Percentiles rank a stretch among this genome's conserved stretches.
Evolutionary conservation across 2,888 invertebrate species (phyloP).

Genomic region (Macrophya annulata): DNA sequence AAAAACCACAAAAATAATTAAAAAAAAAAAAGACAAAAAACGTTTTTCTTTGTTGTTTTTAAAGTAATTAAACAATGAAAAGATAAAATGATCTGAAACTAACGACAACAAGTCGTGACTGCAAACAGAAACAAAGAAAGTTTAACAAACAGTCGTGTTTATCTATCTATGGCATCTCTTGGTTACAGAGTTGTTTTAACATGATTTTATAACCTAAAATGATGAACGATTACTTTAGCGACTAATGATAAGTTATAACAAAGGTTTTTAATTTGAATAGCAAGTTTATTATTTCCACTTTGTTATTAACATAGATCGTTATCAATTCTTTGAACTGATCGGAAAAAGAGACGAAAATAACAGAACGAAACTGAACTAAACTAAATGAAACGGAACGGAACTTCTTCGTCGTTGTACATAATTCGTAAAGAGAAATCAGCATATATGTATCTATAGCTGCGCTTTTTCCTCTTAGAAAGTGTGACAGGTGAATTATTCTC

Average conservation of each 20-base stretch:
- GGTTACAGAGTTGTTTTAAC: not conserved
- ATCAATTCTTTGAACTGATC: not conserved
- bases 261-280: not conserved
- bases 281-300: not conserved
- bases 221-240: not conserved
- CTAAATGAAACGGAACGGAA: not conserved
- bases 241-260: not conserved
- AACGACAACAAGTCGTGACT: not conserved
- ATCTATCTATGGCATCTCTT: not conserved
- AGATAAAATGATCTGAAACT: not conserved
- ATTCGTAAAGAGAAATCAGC: conserved; percentile 27
- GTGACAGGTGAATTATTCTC: conserved; percentile 11
- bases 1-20: not conserved
- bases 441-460: not conserved
- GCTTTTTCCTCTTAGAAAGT: conserved; percentile 34
- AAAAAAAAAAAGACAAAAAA: not conserved
- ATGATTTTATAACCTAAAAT: not conserved
- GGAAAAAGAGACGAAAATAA: not conserved
- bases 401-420: not conserved
- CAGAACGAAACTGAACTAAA: too few relatives aligned
- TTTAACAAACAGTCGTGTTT: not conserved
- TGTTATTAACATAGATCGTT: not conserved
- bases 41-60: too few relatives aligned
- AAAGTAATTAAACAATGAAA: not conserved
- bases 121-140: not conserved